Conservation (phyloP, 2,888 invertebrate species). For the Sinohyriopsis cumingii region DNA sequence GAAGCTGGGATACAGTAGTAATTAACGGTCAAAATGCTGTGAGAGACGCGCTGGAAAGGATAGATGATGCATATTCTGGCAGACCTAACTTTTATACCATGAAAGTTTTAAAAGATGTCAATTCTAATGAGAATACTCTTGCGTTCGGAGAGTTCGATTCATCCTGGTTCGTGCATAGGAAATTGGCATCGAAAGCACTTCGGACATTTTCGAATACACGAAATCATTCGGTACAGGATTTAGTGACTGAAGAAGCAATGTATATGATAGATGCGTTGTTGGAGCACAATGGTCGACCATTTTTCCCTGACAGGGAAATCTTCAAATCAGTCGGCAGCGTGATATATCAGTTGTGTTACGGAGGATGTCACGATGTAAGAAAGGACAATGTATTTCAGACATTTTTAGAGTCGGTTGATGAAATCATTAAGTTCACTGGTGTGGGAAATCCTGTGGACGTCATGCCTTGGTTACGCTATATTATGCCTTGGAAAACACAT, state of each 20-base stretch:
- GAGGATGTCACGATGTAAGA: constrained; percentile 18
- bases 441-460: constrained; percentile 42
- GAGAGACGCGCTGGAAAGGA: constrained; percentile 17
- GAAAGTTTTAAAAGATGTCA: constrained; percentile 5
- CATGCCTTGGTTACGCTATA: constrained; percentile 39
- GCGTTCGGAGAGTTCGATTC: constrained; percentile 11
- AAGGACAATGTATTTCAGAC: constrained; percentile 16
- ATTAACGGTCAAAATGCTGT: constrained; percentile 31
- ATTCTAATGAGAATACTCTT: constrained; percentile 8
- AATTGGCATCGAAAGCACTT: constrained; percentile 21
- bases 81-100: constrained; percentile 31
- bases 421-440: constrained; percentile 23
- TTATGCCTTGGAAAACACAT: constrained; percentile 22
- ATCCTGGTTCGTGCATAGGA: constrained; percentile 19
- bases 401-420: constrained; percentile 2
- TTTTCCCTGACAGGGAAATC: constrained; percentile 13
- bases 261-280: constrained; percentile 4
- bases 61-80: constrained; percentile 27
- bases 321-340: constrained; percentile 17
- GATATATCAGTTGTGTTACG: constrained; percentile 34
- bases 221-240: constrained; percentile 19
- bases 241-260: constrained; percentile 14
- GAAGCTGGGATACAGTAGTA: constrained; percentile 36
- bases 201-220: constrained; percentile 22
- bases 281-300: not conserved